Evolutionary conservation across 2,113 vertebrate genomes (phyloP).

Genomic region (Dromaius novaehollandiae): DNA sequence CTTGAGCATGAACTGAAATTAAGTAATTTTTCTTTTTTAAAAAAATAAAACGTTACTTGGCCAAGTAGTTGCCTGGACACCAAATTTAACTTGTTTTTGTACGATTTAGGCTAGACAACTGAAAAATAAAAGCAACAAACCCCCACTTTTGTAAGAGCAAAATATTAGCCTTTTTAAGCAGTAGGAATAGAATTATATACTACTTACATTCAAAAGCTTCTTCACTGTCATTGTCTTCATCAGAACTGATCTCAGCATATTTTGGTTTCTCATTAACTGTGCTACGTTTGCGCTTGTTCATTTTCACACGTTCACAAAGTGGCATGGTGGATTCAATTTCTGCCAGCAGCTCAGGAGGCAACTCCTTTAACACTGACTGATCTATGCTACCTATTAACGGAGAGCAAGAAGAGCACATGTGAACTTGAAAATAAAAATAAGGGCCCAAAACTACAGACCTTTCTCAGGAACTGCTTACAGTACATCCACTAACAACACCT

Average conservation of each 20-base stretch:
- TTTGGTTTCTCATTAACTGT: constrained; percentile 94
- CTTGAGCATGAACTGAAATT: neutral
- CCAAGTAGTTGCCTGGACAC: neutral
- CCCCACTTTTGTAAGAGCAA: neutral
- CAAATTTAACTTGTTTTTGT: neutral
- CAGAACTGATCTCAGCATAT: constrained; percentile 97
- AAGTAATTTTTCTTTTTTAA: neutral
- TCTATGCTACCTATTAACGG: constrained; percentile 91
- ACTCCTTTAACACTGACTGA: constrained; percentile 93
- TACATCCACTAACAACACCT: neutral
- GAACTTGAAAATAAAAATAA: constrained; percentile 59
- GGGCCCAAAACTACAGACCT: neutral
- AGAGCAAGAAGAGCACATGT: constrained; percentile 72
- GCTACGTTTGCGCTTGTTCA: constrained; percentile 97
- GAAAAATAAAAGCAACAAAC: neutral
- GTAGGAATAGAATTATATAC: constrained; percentile 15
- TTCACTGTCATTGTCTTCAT: constrained; percentile 88
- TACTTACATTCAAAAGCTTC: constrained; percentile 89
- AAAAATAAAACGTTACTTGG: neutral
- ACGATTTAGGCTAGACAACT: neutral
- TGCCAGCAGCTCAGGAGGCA: constrained; percentile 93
- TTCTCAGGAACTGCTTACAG: neutral
- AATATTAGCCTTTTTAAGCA: constrained; percentile 29
- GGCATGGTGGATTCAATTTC: constrained; percentile 98
- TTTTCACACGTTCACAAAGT: constrained; percentile 95